Evolutionary conservation across 92 coral and sea anemone species (phyloP).

Genomic region (Blastomussa wellsi): DNA sequence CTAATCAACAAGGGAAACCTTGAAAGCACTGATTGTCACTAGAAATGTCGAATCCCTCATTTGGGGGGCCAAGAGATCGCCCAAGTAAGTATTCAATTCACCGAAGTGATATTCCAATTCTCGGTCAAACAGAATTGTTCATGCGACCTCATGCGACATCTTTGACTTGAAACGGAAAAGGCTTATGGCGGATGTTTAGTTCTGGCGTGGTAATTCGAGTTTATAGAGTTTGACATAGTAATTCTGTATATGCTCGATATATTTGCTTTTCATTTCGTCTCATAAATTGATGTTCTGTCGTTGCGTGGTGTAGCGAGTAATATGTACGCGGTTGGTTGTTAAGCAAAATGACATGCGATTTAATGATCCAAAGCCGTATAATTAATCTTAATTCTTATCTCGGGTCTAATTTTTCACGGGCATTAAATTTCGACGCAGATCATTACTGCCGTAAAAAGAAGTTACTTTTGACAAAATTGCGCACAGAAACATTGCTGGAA

Average conservation of each 20-base stretch:
- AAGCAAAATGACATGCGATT: slow-evolving; percentile 39
- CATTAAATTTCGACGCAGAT: slow-evolving; percentile 8
- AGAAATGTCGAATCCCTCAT: slow-evolving; percentile 38
- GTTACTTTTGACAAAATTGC: background rate
- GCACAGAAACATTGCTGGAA: background rate
- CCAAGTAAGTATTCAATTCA: slow-evolving; percentile 27
- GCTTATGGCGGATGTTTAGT: slow-evolving; percentile 16
- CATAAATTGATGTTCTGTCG: background rate
- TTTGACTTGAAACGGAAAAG: background rate
- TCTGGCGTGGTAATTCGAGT: slow-evolving; percentile 16
- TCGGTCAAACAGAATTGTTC: background rate
- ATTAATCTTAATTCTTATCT: slow-evolving; percentile 4
- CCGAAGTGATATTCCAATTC: background rate
- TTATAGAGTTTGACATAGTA: slow-evolving; percentile 34
- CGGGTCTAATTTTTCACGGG: background rate
- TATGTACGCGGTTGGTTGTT: slow-evolving; percentile 12
- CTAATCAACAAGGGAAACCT: background rate
- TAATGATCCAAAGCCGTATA: slow-evolving; percentile 15
- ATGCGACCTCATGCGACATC: background rate
- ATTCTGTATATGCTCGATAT: slow-evolving; percentile 25
- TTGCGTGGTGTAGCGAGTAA: background rate
- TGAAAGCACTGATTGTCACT: background rate
- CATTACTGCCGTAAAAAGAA: background rate
- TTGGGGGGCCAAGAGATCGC: slow-evolving; percentile 42
- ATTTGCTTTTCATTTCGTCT: slow-evolving; percentile 34